These are phyloP conservation scores for Hemistola chrysoprasaria DNA, from an alignment of 2,888 invertebrate species.

Conservation along the genomic window DNA sequence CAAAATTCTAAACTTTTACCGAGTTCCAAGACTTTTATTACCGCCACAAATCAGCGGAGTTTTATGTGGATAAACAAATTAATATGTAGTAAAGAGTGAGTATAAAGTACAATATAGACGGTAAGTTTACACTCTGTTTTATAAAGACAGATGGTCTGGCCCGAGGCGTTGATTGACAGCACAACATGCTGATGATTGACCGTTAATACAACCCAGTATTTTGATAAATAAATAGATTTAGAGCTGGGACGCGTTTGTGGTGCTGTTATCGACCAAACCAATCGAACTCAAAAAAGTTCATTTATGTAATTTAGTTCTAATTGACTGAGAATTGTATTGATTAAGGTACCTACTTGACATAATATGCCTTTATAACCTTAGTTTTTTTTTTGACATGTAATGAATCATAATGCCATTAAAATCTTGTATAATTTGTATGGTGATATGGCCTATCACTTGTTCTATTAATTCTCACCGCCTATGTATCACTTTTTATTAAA, in stretches of 20 bases:
- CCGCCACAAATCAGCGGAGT: constrained; percentile 53
- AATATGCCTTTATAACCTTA: too few relatives aligned
- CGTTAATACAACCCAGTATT: constrained; percentile 74
- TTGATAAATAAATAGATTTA: constrained; percentile 70
- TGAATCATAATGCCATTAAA: too few relatives aligned
- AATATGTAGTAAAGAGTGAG: constrained; percentile 68
- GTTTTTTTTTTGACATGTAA: too few relatives aligned
- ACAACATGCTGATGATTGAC: constrained; percentile 73
- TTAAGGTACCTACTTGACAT: too few relatives aligned
- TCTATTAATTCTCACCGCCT: too few relatives aligned
- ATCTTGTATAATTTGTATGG: too few relatives aligned
- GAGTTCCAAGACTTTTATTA: constrained; percentile 53
- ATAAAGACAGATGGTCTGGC: constrained; percentile 75
- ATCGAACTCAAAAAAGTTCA: too few relatives aligned
- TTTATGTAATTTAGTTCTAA: too few relatives aligned
- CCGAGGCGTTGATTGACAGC: constrained; percentile 61
- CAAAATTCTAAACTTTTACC: constrained; percentile 24
- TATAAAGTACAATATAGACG: constrained; percentile 69
- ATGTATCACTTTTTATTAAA: too few relatives aligned
- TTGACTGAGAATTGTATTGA: too few relatives aligned
- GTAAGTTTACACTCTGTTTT: constrained; percentile 65
- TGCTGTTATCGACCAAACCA: constrained; percentile 24
- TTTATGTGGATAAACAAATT: constrained; percentile 67
- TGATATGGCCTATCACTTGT: too few relatives aligned
- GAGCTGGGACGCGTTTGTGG: constrained; percentile 39